Conservation (phyloP, 2,797 vertebrate genomes). For the Lithobates pipiens region DNA sequence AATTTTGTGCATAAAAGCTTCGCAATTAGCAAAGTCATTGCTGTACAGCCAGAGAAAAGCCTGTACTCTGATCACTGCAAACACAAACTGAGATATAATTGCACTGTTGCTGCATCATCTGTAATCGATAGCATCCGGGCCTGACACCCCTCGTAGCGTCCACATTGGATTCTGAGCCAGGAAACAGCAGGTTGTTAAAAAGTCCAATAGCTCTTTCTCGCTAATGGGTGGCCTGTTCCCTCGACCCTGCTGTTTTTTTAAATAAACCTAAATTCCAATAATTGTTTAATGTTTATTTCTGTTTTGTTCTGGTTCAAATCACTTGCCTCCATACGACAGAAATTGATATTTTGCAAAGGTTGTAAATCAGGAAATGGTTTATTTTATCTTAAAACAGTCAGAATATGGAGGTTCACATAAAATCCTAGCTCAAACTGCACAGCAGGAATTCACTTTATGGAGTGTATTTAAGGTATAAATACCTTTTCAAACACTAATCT, state of each 20-base stretch:
- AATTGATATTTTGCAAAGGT: conserved; percentile 71
- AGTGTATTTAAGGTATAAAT: conserved; percentile 55
- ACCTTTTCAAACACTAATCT: conserved; percentile 43
- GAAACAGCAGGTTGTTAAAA: conserved; percentile 75
- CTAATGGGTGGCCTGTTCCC: conserved; percentile 76
- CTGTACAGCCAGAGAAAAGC: conserved; percentile 66
- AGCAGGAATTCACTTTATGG: conserved; percentile 44
- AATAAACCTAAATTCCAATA: conserved; percentile 81
- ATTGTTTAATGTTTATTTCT: conserved; percentile 84
- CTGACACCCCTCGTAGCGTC: conserved; percentile 65
- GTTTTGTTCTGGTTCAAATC: conserved; percentile 79
- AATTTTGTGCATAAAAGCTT: conserved; percentile 3
- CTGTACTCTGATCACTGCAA: conserved; percentile 56
- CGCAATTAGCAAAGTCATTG: conserved; percentile 64
- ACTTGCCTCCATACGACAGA: conserved; percentile 68
- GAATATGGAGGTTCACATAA: conserved; percentile 51
- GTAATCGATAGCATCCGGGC: conserved; percentile 75
- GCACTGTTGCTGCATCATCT: conserved; percentile 73
- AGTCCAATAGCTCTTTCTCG: conserved; percentile 68
- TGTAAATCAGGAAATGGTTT: conserved; percentile 64
- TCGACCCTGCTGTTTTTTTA: conserved; percentile 77
- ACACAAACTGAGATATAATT: conserved; percentile 72
- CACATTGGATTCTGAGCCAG: conserved; percentile 73
- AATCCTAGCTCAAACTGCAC: conserved; percentile 46
- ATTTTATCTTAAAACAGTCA: conserved; percentile 48